Base-by-base conservation (phyloP, 92 coral and sea anemone species). In the Phenganax marumi region DNA sequence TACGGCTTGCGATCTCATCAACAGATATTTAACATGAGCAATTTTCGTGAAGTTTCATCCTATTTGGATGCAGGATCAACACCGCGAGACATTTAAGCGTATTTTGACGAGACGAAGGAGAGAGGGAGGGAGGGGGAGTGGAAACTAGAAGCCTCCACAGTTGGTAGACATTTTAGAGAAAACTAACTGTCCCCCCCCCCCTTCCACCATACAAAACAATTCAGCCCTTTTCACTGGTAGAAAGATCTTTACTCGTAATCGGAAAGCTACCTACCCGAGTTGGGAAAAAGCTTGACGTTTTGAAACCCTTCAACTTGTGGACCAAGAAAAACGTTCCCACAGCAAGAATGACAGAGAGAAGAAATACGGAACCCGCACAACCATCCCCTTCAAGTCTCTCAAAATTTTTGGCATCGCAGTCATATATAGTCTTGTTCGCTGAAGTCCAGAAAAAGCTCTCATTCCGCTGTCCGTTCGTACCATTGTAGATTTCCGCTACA, bases 301-400 rank as follows among this genome's bases (percentile, higher is more conserved):
- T 93, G 79, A 96, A 96, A 26, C 89, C 86, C 83, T 96, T 96
- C 76, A 96, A 47, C 39, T 93, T 81, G 26, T 92, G 73, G 7
- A 97, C 97, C 81, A 92, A 77, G 16, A 90, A 89, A 72, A 96
- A 96, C 3, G 99, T 96, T 8, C 97, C 99, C 56, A 96, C 70
- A 5, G 91, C 81, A 8, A 96, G 87, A 61, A 96, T 91, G 10
- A 87, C 89, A 0, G 99, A 92, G 50, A 96, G 82, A 64, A 92
- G 91, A 46, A 89, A 90, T 62, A 96, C 92, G 72, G 91, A 91
- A 51, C 90, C 93, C 17, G 87, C 86, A 51, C 99, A 96, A 1
- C 89, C 97, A 0, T 78, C 73, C 4, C 99, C 99, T 14, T 46
- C 57, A 12, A 96, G 85, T 2, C 21, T 16, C 7, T 97, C 99